A percentile compares a stretch with the other conserved stretches of the same genome.
These are phyloP conservation scores for Sebastes minor DNA, from an alignment of 2,797 vertebrate genomes.

Conservation along the genomic window DNA sequence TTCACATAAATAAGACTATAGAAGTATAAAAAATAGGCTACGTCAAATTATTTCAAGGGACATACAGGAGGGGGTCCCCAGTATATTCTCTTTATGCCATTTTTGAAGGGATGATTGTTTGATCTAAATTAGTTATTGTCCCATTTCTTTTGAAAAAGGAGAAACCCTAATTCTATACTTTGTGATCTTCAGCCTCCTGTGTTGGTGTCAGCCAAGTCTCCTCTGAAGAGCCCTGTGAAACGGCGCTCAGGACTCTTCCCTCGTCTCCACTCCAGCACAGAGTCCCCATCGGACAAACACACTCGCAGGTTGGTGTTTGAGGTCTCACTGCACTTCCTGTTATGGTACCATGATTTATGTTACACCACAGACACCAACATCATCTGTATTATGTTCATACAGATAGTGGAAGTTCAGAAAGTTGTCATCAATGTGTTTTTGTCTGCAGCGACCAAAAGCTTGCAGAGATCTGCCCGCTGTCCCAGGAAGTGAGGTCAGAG, in stretches of 20 bases:
- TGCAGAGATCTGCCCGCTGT: conserved; percentile 85
- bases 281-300: conserved; percentile 86
- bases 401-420: neutral
- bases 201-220: conserved; percentile 85
- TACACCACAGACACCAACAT: neutral
- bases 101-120: neutral
- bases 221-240: conserved; percentile 94
- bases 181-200: conserved; percentile 85
- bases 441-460: conserved; percentile 86
- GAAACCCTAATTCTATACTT: neutral
- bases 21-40: too few species aligned
- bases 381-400: neutral
- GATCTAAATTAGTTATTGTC: neutral
- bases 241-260: conserved; percentile 95
- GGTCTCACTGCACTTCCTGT: neutral
- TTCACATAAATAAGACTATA: too few species aligned
- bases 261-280: conserved; percentile 91
- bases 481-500: conserved; percentile 93
- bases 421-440: neutral
- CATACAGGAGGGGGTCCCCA: too few species aligned
- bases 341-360: too few species aligned
- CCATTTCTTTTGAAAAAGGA: too few species aligned
- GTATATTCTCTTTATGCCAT: neutral
- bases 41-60: too few species aligned
- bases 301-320: conserved; percentile 81